Conservation (phyloP, 2,113 vertebrate species). For the Amblyornis subalaris region DNA sequence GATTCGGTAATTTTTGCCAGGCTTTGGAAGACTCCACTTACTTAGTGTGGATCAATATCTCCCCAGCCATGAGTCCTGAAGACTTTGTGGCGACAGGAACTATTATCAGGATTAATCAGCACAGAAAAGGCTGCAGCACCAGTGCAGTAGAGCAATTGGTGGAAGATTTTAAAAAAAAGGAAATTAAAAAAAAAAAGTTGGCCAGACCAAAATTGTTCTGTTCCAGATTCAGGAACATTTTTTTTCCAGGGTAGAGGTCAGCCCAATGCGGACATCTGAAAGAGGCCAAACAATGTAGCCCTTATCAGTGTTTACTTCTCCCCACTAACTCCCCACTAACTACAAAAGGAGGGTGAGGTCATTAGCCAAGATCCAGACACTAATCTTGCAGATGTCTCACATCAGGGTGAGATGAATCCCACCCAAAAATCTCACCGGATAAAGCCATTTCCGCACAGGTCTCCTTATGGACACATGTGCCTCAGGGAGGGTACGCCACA, state of each 20-base stretch:
- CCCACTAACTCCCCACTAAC: background rate
- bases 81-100: background rate
- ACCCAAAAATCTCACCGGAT: background rate
- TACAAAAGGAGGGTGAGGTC: conserved; percentile 19
- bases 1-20: background rate
- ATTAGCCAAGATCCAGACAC: background rate
- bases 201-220: background rate
- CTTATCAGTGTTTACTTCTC: background rate
- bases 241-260: background rate
- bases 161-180: background rate
- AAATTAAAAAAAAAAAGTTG: background rate
- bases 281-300: background rate
- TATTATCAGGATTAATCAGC: background rate
- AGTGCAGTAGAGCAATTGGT: background rate
- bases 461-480: background rate
- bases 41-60: background rate
- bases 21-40: background rate
- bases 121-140: background rate
- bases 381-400: background rate
- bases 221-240: background rate
- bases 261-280: background rate
- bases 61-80: background rate
- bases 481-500: background rate
- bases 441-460: background rate
- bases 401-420: background rate